phyloP scores from a whole-genome alignment of 64 coral and sea anemone species.

The Platygyra sinensis region DNA sequence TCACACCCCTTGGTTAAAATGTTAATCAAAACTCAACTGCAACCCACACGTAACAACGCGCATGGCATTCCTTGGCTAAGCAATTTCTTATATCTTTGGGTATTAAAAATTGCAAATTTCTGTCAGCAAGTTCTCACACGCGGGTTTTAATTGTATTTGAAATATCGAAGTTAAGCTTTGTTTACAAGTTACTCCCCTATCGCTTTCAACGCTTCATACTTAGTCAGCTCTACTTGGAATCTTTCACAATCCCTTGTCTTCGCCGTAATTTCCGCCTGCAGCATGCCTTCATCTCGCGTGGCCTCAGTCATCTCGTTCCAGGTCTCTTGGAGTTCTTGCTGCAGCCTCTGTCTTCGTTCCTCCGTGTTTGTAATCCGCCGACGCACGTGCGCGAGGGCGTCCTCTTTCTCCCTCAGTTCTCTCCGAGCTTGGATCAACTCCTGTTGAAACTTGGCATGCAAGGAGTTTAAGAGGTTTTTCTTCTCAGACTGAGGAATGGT shows the following conservation, averaged over 20 bases:
- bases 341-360: not conserved
- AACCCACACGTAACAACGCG: too few relatives aligned
- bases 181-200: not conserved
- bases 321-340: constrained; percentile 15
- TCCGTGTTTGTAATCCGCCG: not conserved
- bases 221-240: constrained; percentile 12
- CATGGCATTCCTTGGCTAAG: too few relatives aligned
- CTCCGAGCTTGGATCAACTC: not conserved
- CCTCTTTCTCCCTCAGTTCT: not conserved
- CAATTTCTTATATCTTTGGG: too few relatives aligned
- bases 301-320: not conserved
- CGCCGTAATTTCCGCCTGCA: not conserved
- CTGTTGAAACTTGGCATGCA: constrained; percentile 12
- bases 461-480: not conserved
- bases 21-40: too few relatives aligned
- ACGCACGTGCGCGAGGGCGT: not conserved
- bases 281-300: not conserved
- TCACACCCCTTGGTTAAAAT: too few relatives aligned
- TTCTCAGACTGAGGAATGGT: not conserved
- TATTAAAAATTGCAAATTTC: too few relatives aligned
- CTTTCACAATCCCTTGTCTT: not conserved
- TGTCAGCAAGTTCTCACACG: too few relatives aligned
- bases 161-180: too few relatives aligned
- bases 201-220: not conserved
- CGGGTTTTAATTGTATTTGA: too few relatives aligned